Evolutionary conservation across 2,113 vertebrate genomes (phyloP).

Genomic region (Notothenia rossii): DNA sequence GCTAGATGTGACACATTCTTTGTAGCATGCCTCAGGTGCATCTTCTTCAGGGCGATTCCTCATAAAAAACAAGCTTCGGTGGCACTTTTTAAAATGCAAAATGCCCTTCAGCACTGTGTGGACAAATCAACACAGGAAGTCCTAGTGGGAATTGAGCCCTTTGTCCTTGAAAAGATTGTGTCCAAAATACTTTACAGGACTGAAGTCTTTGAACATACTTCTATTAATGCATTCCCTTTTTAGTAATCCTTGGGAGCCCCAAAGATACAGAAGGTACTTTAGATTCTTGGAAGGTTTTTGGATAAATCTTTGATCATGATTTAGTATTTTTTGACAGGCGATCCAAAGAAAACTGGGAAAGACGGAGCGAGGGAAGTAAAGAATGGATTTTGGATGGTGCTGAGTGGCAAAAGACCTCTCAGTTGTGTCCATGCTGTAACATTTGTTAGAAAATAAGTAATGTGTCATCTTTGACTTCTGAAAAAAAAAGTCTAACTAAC

Average conservation of each 20-base stretch:
- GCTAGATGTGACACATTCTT: constrained; percentile 2
- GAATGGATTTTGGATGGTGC: background rate
- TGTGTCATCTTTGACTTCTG: background rate
- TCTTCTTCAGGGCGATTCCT: background rate
- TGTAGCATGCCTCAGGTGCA: background rate
- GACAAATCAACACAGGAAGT: background rate
- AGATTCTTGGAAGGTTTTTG: background rate
- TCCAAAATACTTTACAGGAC: background rate
- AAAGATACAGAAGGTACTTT: background rate
- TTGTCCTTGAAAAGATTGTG: background rate
- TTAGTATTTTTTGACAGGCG: background rate
- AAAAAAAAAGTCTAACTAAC: background rate
- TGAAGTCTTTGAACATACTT: background rate
- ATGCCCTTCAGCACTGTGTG: background rate
- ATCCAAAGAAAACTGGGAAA: constrained; percentile 1
- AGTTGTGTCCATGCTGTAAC: background rate
- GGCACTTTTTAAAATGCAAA: background rate
- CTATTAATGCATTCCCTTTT: background rate
- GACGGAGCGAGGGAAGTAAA: background rate
- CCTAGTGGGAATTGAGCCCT: background rate
- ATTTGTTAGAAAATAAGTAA: background rate
- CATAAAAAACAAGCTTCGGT: background rate
- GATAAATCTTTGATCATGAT: background rate
- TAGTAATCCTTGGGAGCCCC: background rate
- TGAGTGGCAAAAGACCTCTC: background rate